Evolutionary conservation across 2,113 vertebrate genomes (phyloP).

Genomic region (Carlito syrichta): DNA sequence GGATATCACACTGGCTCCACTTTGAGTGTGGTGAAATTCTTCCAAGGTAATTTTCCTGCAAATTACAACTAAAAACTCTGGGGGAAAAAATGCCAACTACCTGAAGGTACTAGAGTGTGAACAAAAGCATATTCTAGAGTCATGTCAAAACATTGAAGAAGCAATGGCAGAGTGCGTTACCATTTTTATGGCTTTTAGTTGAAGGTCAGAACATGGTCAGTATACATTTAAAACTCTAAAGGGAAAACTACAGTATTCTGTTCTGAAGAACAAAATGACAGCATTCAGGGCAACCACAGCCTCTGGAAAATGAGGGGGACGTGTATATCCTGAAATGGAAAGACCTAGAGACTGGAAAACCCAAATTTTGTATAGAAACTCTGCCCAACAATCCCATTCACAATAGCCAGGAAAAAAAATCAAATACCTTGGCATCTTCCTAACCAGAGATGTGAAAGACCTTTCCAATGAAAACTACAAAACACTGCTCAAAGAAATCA

Average conservation of each 20-base stretch:
- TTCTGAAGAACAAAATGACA: neutral
- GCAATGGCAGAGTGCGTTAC: neutral
- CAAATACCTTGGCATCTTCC: too few species aligned
- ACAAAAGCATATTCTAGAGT: neutral
- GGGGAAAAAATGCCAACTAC: neutral
- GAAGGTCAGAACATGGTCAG: neutral
- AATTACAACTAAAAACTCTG: neutral
- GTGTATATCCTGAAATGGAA: neutral
- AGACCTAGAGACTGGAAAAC: neutral
- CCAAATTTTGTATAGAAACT: neutral
- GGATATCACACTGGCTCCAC: accelerated
- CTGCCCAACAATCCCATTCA: too few species aligned
- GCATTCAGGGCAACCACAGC: neutral
- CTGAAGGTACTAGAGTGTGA: neutral
- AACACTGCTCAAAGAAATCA: too few species aligned
- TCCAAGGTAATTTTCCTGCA: neutral
- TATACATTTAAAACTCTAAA: neutral
- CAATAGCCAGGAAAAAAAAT: too few species aligned
- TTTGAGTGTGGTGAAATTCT: neutral
- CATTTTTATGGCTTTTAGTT: neutral
- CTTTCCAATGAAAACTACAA: too few species aligned
- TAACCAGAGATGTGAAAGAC: too few species aligned
- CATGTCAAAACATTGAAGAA: neutral
- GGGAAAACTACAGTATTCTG: neutral
- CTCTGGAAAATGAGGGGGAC: neutral